Percentiles rank a stretch among this genome's conserved stretches.
Conservation (phyloP, 2,113 vertebrate genomes). For the Agapornis roseicollis region DNA sequence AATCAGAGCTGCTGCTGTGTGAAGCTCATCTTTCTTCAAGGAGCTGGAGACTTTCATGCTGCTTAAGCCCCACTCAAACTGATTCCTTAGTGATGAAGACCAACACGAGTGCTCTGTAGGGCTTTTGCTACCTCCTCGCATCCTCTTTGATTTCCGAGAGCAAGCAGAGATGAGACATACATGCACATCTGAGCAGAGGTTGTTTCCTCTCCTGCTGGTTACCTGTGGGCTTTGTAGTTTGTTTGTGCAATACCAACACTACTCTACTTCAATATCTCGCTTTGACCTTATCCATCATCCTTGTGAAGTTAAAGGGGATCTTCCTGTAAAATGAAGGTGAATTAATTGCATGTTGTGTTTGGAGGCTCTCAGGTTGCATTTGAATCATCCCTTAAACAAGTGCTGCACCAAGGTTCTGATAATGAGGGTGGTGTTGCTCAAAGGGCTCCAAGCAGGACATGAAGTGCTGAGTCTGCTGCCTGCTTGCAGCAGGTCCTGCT, state of each 20-base stretch:
- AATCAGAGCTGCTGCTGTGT: background rate
- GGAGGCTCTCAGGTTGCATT: background rate
- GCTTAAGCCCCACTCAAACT: background rate
- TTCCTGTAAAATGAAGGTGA: background rate
- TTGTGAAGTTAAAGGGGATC: fast-evolving
- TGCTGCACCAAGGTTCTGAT: background rate
- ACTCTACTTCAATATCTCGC: fast-evolving
- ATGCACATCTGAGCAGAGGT: fast-evolving
- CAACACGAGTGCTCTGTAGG: background rate
- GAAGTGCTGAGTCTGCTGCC: background rate
- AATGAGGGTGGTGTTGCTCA: background rate
- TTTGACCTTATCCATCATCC: background rate
- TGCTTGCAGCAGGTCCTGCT: background rate
- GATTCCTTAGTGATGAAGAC: background rate
- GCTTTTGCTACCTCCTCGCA: background rate
- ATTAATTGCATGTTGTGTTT: background rate
- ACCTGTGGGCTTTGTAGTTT: background rate
- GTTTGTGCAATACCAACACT: background rate
- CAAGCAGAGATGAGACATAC: background rate
- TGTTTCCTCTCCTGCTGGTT: background rate
- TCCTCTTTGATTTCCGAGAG: background rate
- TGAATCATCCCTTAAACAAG: background rate
- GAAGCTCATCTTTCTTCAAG: background rate
- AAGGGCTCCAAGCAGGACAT: background rate
- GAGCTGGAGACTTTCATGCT: background rate